phyloP scores from a whole-genome alignment of 2,888 invertebrate genomes.

The Hyalella azteca region DNA sequence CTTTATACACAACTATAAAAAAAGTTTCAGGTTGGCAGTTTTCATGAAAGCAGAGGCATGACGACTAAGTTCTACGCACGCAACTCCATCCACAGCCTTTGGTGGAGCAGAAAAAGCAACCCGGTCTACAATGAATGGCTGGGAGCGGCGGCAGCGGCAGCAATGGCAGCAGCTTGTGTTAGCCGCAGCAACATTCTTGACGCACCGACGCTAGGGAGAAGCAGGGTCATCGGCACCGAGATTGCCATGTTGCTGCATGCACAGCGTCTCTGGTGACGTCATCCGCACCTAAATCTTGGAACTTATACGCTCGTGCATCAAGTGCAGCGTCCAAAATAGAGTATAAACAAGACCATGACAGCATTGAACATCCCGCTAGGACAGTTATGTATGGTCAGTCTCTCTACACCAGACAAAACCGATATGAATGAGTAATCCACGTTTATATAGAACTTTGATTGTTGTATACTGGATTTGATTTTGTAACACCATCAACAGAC shows the following conservation, averaged over 20 bases:
- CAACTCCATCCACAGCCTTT: not conserved
- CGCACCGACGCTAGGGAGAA: not conserved
- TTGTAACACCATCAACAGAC: no score
- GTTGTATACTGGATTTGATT: no score
- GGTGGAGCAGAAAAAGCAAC: not conserved
- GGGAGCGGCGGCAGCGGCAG: constrained; percentile 1
- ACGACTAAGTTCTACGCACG: constrained; percentile 1
- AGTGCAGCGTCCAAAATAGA: not conserved
- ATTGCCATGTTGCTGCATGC: constrained; percentile 12
- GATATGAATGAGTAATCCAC: no score
- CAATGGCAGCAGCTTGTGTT: not conserved
- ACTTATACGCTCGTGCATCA: not conserved
- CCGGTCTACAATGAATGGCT: constrained; percentile 26
- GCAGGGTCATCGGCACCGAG: constrained; percentile 26
- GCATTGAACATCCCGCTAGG: no score
- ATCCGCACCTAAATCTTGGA: not conserved
- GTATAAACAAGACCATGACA: no score
- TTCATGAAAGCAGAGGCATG: not conserved
- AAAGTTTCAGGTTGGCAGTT: not conserved
- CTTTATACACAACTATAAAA: no score
- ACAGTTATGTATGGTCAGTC: no score
- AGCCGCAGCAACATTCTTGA: constrained; percentile 26
- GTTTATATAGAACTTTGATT: no score
- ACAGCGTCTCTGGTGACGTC: constrained; percentile 7
- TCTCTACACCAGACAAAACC: no score